These are phyloP conservation scores for Pyrgus malvae DNA, from an alignment of 2,888 invertebrate species.

Conservation along the genomic window DNA sequence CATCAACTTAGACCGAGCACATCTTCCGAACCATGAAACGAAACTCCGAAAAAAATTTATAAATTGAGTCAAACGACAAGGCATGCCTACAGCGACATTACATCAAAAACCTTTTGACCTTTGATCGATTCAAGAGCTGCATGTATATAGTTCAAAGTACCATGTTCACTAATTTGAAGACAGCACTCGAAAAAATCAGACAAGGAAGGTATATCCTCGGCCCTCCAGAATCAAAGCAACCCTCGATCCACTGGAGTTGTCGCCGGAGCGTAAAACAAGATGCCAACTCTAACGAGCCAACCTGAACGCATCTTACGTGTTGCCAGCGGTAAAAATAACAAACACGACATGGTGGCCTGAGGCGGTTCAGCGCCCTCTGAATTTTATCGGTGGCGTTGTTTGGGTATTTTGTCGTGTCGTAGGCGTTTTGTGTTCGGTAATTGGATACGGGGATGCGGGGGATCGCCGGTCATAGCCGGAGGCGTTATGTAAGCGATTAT, in stretches of 20 bases:
- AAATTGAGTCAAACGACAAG: background rate
- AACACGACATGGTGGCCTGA: conserved; percentile 40
- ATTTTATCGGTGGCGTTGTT: conserved; percentile 44
- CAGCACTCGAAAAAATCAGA: conserved; percentile 58
- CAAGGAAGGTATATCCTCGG: conserved; percentile 45
- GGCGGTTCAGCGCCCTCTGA: conserved; percentile 38
- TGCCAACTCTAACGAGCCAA: conserved; percentile 62
- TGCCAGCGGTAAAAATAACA: conserved; percentile 52
- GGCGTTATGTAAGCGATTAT: conserved; percentile 50
- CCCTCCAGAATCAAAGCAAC: conserved; percentile 63
- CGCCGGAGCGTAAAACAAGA: conserved; percentile 60
- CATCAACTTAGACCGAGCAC: too few species aligned
- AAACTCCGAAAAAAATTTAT: background rate
- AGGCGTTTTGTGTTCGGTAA: conserved; percentile 45
- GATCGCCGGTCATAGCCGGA: conserved; percentile 40
- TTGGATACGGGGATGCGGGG: conserved; percentile 42
- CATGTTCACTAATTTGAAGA: conserved; percentile 61
- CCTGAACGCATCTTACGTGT: conserved; percentile 53
- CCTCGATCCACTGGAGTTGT: conserved; percentile 49
- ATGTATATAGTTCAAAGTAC: conserved; percentile 43
- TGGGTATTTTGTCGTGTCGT: conserved; percentile 41
- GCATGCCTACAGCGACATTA: background rate
- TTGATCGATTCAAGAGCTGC: conserved; percentile 25
- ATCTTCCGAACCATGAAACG: too few species aligned
- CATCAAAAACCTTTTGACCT: conserved; percentile 19